Evolutionary conservation across 2,797 vertebrate genomes (phyloP).

Genomic region (Gorsachius magnificus): DNA sequence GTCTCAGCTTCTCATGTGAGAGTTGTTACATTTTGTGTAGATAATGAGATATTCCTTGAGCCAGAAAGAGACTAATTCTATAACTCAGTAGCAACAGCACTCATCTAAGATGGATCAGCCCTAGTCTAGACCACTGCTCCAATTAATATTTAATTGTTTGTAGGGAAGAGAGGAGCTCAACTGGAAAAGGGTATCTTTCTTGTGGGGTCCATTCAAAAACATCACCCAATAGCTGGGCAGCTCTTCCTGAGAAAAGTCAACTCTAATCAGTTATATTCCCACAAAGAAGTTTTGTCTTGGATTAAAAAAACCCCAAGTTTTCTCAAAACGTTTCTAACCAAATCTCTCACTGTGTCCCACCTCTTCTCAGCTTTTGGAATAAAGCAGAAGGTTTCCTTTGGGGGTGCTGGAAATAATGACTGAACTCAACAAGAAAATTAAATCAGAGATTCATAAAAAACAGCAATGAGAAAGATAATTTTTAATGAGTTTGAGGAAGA

Average conservation of each 20-base stretch:
- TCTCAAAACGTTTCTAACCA: background rate
- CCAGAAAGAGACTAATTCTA: background rate
- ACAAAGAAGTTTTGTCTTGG: background rate
- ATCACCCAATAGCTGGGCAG: background rate
- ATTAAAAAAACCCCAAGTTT: background rate
- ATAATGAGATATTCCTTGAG: background rate
- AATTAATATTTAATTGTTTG: background rate
- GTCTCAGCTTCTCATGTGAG: background rate
- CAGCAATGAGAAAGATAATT: background rate
- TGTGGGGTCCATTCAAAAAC: background rate
- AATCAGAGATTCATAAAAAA: background rate
- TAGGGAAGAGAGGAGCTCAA: background rate
- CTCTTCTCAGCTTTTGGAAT: background rate
- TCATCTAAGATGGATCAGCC: background rate
- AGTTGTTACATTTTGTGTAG: background rate
- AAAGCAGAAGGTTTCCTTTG: background rate
- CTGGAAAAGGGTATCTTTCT: background rate
- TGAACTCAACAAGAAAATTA: background rate
- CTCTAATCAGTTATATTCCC: background rate
- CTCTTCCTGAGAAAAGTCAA: background rate
- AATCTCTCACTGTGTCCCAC: background rate
- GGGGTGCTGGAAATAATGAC: background rate
- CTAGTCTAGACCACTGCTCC: background rate
- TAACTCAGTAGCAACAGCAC: background rate
- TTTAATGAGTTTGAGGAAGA: background rate